Conservation (phyloP, 2,888 invertebrate genomes). For the Pollenia amentaria region DNA sequence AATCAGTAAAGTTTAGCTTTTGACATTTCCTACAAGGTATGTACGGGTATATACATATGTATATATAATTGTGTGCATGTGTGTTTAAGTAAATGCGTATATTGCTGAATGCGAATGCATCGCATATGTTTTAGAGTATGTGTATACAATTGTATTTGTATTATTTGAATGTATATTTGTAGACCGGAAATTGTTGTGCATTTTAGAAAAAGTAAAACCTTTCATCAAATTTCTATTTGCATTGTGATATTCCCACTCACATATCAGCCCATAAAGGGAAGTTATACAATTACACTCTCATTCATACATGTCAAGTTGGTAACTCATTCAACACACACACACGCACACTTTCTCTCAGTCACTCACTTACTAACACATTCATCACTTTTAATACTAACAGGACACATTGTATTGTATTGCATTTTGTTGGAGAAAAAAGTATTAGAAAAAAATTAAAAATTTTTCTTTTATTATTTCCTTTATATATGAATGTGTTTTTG, state of each 20-base stretch:
- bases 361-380: conserved; percentile 23
- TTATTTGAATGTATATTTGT: conserved; percentile 13
- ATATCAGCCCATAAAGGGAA: conserved; percentile 18
- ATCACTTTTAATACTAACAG: conserved; percentile 56
- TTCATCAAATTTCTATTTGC: conserved; percentile 54
- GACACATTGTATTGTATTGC: conserved; percentile 60
- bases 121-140: neutral
- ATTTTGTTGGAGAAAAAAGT: conserved; percentile 28
- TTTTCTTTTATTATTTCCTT: conserved; percentile 18
- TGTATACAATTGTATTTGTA: neutral
- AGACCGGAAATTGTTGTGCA: conserved; percentile 70
- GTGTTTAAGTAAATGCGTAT: conserved; percentile 5
- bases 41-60: neutral
- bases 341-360: neutral
- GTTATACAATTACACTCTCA: conserved; percentile 53
- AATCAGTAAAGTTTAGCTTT: no score
- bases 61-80: conserved; percentile 1
- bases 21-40: no score
- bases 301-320: conserved; percentile 41
- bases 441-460: conserved; percentile 26
- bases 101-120: neutral
- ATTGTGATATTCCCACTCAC: conserved; percentile 18
- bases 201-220: conserved; percentile 62
- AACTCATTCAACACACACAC: neutral
- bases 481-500: neutral